These are phyloP conservation scores for Holacanthella duospinosa DNA, from an alignment of 2,888 invertebrate species.

Conservation along the genomic window DNA sequence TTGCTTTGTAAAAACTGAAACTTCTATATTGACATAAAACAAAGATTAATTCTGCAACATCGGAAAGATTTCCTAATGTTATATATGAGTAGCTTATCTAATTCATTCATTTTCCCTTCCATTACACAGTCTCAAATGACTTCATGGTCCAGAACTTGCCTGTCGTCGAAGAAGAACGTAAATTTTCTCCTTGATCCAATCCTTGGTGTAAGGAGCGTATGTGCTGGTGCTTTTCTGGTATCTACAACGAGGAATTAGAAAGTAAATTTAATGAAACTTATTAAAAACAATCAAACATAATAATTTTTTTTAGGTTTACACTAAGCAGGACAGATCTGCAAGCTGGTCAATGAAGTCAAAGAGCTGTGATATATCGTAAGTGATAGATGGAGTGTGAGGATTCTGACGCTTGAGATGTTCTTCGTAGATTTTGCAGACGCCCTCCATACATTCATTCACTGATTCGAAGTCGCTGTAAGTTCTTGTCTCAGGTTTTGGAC, in stretches of 20 bases:
- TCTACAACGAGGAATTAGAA: conserved; percentile 39
- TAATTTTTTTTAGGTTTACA: conserved; percentile 52
- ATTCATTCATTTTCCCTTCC: too few relatives aligned
- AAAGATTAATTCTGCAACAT: too few relatives aligned
- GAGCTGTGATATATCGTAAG: conserved; percentile 94
- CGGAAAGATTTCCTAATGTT: too few relatives aligned
- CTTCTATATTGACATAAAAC: too few relatives aligned
- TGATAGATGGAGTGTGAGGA: conserved; percentile 91
- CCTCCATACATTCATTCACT: conserved; percentile 95
- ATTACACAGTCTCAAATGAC: too few relatives aligned
- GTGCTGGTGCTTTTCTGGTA: conserved; percentile 87
- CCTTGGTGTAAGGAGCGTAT: conserved; percentile 96
- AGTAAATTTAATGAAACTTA: not conserved
- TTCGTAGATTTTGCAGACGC: conserved; percentile 96
- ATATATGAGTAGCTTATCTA: too few relatives aligned
- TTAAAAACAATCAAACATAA: not conserved
- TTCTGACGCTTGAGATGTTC: conserved; percentile 92
- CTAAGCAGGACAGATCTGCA: conserved; percentile 87
- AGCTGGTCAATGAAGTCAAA: conserved; percentile 97
- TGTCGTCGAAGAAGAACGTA: conserved; percentile 80
- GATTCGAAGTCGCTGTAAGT: conserved; percentile 98
- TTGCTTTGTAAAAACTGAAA: too few relatives aligned
- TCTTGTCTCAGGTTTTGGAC: conserved; percentile 82
- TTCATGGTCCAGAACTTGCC: conserved; percentile 51
- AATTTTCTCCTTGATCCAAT: conserved; percentile 98